These are phyloP conservation scores for Heliothis subflexa DNA, from an alignment of 1,140 invertebrate genomes.

Conservation along the genomic window DNA sequence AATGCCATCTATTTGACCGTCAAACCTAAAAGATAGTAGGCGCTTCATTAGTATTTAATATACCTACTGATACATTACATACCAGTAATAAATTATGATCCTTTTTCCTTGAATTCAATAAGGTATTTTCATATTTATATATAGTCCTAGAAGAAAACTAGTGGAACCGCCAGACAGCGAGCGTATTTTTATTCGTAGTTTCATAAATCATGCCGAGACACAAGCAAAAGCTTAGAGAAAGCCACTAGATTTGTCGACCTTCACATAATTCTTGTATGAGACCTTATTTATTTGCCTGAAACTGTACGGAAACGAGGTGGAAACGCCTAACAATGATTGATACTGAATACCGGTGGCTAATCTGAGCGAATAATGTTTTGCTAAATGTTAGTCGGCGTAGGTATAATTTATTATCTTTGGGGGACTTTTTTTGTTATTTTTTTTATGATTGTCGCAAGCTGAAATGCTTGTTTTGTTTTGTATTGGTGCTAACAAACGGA, in stretches of 20 bases:
- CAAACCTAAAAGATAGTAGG: too few relatives aligned
- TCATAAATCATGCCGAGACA: not conserved
- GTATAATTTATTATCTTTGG: not conserved
- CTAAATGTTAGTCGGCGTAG: not conserved
- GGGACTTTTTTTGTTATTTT: not conserved
- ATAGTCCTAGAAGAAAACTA: too few relatives aligned
- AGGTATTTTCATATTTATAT: too few relatives aligned
- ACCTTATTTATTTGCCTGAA: conserved; percentile 17
- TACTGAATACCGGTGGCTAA: not conserved
- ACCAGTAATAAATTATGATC: not conserved
- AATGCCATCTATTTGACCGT: too few relatives aligned
- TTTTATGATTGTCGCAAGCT: too few relatives aligned
- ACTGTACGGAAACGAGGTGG: not conserved
- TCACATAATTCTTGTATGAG: conserved; percentile 18
- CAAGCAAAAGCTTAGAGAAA: not conserved
- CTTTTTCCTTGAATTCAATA: too few relatives aligned
- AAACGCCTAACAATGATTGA: conserved; percentile 5
- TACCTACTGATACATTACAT: too few relatives aligned
- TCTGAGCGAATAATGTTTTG: not conserved
- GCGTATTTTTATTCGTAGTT: not conserved
- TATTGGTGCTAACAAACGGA: too few relatives aligned
- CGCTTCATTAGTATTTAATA: too few relatives aligned
- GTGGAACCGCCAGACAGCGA: too few relatives aligned
- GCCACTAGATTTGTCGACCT: conserved; percentile 19
- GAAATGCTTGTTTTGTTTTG: too few relatives aligned